Evolutionary conservation across 1,140 invertebrate genomes (phyloP).

Genomic region (Zaprionus tsacasi): DNA sequence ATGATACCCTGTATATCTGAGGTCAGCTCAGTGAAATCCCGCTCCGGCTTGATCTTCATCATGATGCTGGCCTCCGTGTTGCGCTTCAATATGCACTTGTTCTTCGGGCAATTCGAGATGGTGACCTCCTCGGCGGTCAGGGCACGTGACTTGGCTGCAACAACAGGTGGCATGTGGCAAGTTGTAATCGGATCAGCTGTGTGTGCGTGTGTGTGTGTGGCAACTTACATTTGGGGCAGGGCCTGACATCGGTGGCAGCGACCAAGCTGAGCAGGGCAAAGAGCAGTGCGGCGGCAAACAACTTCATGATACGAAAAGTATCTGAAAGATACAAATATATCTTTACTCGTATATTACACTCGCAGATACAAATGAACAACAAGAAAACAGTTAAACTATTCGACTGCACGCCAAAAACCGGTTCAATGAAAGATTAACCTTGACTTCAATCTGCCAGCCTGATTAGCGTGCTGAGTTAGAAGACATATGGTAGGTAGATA

Average conservation of each 20-base stretch:
- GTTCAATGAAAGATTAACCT: constrained; percentile 1
- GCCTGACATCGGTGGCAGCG: constrained; percentile 79
- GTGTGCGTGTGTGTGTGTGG: too few species aligned
- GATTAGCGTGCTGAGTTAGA: background rate
- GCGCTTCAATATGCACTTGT: constrained; percentile 88
- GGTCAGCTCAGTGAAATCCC: constrained; percentile 84
- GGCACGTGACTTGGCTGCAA: constrained; percentile 65
- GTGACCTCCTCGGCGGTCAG: constrained; percentile 82
- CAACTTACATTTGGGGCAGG: constrained; percentile 79
- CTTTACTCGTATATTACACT: background rate
- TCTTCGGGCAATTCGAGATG: constrained; percentile 86
- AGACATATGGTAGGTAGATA: background rate
- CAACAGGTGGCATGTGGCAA: background rate
- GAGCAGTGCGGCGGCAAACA: constrained; percentile 47
- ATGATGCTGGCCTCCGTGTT: constrained; percentile 85
- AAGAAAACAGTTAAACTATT: background rate
- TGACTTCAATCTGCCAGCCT: constrained; percentile 5
- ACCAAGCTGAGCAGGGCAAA: constrained; percentile 40
- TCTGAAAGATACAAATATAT: constrained; percentile 16
- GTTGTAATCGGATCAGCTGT: background rate
- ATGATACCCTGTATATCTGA: constrained; percentile 87
- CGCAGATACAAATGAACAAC: background rate
- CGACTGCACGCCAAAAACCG: constrained; percentile 1
- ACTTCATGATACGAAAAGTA: constrained; percentile 44
- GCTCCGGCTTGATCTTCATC: constrained; percentile 86